phyloP scores from a whole-genome alignment of 2,888 invertebrate species.

The Brenthis daphne region DNA sequence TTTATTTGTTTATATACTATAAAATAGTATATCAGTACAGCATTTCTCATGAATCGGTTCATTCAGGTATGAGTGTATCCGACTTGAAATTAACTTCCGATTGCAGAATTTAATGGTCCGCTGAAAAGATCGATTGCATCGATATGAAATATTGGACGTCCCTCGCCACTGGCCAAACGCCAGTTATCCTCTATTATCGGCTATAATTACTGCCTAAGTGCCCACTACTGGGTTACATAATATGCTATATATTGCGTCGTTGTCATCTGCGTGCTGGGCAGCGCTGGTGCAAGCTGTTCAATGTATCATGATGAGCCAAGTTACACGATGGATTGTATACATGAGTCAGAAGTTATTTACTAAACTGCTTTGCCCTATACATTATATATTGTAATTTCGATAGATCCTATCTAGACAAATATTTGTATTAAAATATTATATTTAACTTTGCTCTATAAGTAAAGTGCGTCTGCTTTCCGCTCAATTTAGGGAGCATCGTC shows the following conservation, averaged over 20 bases:
- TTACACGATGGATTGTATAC: slow-evolving; percentile 5
- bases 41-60: too few relatives aligned
- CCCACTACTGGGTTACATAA: slow-evolving; percentile 36
- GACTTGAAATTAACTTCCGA: slow-evolving; percentile 43
- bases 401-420: too few relatives aligned
- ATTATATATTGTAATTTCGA: too few relatives aligned
- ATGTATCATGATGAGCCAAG: slow-evolving; percentile 35
- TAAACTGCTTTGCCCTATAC: not conserved
- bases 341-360: slow-evolving; percentile 13
- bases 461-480: too few relatives aligned
- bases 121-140: slow-evolving; percentile 43
- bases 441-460: too few relatives aligned
- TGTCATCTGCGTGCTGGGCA: slow-evolving; percentile 37
- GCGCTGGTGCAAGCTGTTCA: slow-evolving; percentile 32
- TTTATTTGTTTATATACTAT: too few relatives aligned
- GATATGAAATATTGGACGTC: slow-evolving; percentile 43
- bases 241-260: slow-evolving; percentile 40
- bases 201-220: slow-evolving; percentile 43
- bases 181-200: slow-evolving; percentile 41
- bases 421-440: too few relatives aligned
- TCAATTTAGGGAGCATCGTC: too few relatives aligned
- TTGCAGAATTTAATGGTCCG: slow-evolving; percentile 42
- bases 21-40: too few relatives aligned
- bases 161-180: slow-evolving; percentile 42
- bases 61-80: slow-evolving; percentile 27